Conservation (phyloP, 2,113 vertebrate species). For the Ovis aries region DNA sequence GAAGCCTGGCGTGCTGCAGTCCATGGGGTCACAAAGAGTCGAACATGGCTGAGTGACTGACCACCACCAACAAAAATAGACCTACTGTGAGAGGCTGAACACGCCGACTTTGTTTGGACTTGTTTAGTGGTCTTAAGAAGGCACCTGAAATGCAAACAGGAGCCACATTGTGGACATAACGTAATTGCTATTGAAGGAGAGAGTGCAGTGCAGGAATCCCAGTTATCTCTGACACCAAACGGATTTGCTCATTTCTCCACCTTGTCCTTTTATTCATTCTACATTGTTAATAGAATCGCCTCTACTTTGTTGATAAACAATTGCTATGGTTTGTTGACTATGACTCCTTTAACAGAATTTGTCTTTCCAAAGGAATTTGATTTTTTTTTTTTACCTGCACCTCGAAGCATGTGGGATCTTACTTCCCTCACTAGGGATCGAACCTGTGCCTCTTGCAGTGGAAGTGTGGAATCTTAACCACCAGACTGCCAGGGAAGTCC, state of each 20-base stretch:
- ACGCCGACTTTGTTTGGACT: not conserved
- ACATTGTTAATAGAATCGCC: not conserved
- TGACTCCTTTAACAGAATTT: not conserved
- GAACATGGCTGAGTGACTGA: not conserved
- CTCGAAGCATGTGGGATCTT: not conserved
- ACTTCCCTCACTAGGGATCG: not conserved
- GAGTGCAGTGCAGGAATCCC: not conserved
- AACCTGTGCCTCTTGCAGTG: not conserved
- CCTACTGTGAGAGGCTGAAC: not conserved
- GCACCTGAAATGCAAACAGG: not conserved
- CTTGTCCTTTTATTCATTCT: not conserved
- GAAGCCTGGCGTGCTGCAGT: rapidly evolving
- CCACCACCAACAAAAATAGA: not conserved
- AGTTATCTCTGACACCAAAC: not conserved
- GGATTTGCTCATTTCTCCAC: not conserved
- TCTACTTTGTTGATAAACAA: not conserved
- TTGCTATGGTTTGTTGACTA: too few relatives aligned
- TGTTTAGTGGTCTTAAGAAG: too few relatives aligned
- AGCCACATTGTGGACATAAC: not conserved
- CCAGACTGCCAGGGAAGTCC: not conserved
- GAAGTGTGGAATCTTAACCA: not conserved
- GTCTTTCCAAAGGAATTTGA: not conserved
- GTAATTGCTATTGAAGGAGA: not conserved
- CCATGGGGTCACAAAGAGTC: rapidly evolving
- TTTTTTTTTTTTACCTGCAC: not conserved